Evolutionary conservation across 2,113 vertebrate species (phyloP).

Genomic region (Hemiscyllium ocellatum): DNA sequence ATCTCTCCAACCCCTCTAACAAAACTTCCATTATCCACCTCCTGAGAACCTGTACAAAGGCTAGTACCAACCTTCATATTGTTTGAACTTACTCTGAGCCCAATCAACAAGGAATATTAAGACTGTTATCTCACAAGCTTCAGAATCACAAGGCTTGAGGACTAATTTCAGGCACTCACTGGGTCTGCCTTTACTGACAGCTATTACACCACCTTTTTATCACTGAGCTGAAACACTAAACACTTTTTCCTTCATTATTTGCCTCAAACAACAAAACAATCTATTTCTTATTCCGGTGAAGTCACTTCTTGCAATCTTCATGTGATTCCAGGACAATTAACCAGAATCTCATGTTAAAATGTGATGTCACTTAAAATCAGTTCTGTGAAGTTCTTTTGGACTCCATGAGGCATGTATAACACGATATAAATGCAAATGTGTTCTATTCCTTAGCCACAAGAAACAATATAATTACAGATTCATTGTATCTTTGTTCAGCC

Average conservation of each 20-base stretch:
- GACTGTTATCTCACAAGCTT: neutral
- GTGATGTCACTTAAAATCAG: neutral
- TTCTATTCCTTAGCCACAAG: neutral
- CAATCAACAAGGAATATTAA: neutral
- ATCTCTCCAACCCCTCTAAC: neutral
- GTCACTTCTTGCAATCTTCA: neutral
- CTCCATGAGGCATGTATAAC: neutral
- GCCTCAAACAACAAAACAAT: neutral
- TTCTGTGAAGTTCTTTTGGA: neutral
- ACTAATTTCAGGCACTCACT: neutral
- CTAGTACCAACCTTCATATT: no score
- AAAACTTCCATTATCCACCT: neutral
- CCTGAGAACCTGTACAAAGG: neutral
- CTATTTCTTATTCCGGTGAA: neutral
- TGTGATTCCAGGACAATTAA: neutral
- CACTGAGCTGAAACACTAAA: neutral
- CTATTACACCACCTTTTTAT: neutral
- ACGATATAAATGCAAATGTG: neutral
- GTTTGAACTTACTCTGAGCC: neutral
- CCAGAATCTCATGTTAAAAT: no score
- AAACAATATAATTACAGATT: conserved; percentile 10
- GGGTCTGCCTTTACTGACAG: neutral
- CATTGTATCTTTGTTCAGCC: neutral
- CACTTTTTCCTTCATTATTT: neutral
- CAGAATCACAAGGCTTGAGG: neutral